These are phyloP conservation scores for Hyposoter dolosus DNA, from an alignment of 2,888 invertebrate genomes.

Conservation along the genomic window DNA sequence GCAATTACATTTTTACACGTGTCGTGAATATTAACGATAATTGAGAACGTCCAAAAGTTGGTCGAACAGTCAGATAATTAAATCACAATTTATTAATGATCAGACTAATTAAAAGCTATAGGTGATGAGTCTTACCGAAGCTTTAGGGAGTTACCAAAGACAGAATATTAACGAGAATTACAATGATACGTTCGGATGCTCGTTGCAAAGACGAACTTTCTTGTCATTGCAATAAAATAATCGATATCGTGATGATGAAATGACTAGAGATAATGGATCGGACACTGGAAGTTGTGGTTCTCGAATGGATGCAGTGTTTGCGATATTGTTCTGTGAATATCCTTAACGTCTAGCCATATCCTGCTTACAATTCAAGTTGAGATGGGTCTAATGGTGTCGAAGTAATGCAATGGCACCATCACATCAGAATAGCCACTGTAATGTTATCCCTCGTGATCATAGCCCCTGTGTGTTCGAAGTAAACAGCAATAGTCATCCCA, in stretches of 20 bases:
- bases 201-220: constrained; percentile 68
- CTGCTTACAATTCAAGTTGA: constrained; percentile 2
- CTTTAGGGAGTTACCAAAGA: not conserved
- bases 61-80: not conserved
- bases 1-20: not conserved
- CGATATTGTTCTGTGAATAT: constrained; percentile 71
- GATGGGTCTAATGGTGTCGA: constrained; percentile 9
- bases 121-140: too few relatives aligned
- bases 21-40: not conserved
- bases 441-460: not conserved
- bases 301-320: constrained; percentile 75
- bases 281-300: constrained; percentile 69
- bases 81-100: not conserved
- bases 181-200: not conserved
- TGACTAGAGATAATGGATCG: constrained; percentile 68
- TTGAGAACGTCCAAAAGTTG: not conserved
- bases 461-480: not conserved
- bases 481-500: not conserved
- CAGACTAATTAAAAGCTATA: not conserved
- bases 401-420: not conserved
- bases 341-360: constrained; percentile 13
- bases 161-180: not conserved
- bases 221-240: constrained; percentile 74
- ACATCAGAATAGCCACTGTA: not conserved
- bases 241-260: constrained; percentile 47